Evolutionary conservation across 2,113 vertebrate genomes (phyloP), one percentile per base, ranked within the genome.

Genomic region (Chitala chitala): DNA sequence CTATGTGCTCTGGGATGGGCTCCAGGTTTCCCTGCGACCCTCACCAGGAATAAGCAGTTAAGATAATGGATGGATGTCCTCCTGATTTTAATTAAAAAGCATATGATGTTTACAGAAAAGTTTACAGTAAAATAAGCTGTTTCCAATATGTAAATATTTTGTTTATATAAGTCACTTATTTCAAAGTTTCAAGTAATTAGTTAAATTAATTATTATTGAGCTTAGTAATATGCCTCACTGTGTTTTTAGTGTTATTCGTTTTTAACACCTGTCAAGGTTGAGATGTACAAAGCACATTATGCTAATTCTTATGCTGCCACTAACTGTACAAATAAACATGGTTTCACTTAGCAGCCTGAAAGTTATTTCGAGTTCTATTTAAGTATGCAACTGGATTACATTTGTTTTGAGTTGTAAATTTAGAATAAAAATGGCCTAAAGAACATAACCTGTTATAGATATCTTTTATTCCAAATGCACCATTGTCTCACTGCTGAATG

Each of bases 81-180:
- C n/a, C n/a, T n/a, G n/a, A n/a, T n/a, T n/a, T 55, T 55, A 71
- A 55, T n/a, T n/a, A 12, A 71, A 55, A 53, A 12, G 46, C 44
- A 69, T 50, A 51, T 44, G 46, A 48, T 53, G 15, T 50, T 70
- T 54, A 17, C 29, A 36, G n/a, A 40, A 71, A 29, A 33, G 68
- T n/a, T 22, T n/a, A 20, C 69, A 10, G 26, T 12, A 46, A 51
- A 42, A 29, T 38, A 24, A 40, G 3, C 38, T 20, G n/a, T 64
- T 38, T 38, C 15, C n/a, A n/a, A n/a, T n/a, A 38, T 40, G 36
- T 64, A 10, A n/a, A 22, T 61, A 33, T 12, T 61, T 15, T 68
- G 64, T 24, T 1, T 5, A 38, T n/a, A n/a, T n/a, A n/a, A n/a
- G 51, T 71, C 15, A 40, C 31, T n/a, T 55, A 38, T 22, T 72